Conservation (phyloP, 64 coral and sea anemone species). For the Anthopleura sola region DNA sequence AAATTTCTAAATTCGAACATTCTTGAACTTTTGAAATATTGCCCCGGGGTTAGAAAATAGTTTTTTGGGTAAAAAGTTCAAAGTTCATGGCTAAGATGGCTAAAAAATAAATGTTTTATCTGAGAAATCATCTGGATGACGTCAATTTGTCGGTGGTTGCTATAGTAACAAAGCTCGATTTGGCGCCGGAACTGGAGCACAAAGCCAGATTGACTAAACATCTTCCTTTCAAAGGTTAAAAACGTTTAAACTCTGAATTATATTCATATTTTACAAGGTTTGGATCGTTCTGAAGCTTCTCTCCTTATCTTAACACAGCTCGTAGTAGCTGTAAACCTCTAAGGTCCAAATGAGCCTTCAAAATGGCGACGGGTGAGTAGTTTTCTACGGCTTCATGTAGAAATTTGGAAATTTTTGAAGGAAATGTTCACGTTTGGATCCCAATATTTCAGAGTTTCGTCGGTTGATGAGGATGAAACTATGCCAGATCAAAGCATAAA, state of each 20-base stretch:
- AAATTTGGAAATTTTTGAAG: neutral
- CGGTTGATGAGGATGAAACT: neutral
- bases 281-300: neutral
- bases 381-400: neutral
- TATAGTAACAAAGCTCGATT: constrained; percentile 13
- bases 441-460: neutral
- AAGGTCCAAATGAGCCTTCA: neutral
- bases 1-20: too few relatives aligned
- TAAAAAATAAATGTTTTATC: too few relatives aligned
- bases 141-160: neutral
- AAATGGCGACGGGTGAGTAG: neutral
- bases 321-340: neutral
- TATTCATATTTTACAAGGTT: neutral
- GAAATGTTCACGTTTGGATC: neutral
- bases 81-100: too few relatives aligned
- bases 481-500: neutral
- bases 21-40: too few relatives aligned
- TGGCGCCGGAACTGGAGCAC: constrained; percentile 2
- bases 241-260: neutral
- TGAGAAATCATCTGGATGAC: neutral
- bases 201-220: neutral
- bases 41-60: too few relatives aligned
- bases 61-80: too few relatives aligned
- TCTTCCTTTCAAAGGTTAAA: neutral
- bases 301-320: neutral